Percentiles rank a stretch among this genome's conserved stretches.
These are phyloP conservation scores for Threskiornis aethiopicus DNA, from an alignment of 2,797 vertebrate species.

Conservation along the genomic window DNA sequence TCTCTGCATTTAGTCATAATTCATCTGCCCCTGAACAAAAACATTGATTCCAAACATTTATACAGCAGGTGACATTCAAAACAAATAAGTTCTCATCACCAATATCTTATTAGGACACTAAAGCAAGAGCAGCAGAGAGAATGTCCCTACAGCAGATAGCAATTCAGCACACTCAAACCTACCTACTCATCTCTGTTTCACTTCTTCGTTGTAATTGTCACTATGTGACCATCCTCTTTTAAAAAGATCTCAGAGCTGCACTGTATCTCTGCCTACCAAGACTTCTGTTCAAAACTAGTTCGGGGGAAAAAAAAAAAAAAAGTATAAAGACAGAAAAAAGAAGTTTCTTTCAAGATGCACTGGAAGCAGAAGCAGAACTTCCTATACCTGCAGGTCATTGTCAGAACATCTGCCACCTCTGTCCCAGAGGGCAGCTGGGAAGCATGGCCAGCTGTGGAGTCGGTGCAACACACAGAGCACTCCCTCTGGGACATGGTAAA, in stretches of 20 bases:
- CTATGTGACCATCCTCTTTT: background rate
- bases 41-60: background rate
- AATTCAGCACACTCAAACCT: background rate
- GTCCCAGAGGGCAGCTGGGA: too few species aligned
- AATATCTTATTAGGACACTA: background rate
- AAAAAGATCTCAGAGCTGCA: background rate
- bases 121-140: background rate
- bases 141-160: background rate
- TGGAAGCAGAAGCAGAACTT: background rate
- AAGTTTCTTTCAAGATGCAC: background rate
- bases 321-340: background rate
- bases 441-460: background rate
- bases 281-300: background rate
- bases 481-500: background rate
- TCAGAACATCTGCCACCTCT: background rate
- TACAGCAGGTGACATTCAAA: background rate
- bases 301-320: too few species aligned
- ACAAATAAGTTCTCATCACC: background rate
- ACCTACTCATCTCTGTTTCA: background rate
- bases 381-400: rapidly evolving
- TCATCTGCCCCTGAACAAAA: background rate
- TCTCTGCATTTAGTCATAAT: background rate
- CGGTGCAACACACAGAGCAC: rapidly evolving
- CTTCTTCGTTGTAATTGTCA: background rate
- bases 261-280: background rate